A percentile compares a stretch with the other conserved stretches of the same genome.
Evolutionary conservation across 2,888 invertebrate species (phyloP).

Genomic region (Trypoxylon attenuatum): DNA sequence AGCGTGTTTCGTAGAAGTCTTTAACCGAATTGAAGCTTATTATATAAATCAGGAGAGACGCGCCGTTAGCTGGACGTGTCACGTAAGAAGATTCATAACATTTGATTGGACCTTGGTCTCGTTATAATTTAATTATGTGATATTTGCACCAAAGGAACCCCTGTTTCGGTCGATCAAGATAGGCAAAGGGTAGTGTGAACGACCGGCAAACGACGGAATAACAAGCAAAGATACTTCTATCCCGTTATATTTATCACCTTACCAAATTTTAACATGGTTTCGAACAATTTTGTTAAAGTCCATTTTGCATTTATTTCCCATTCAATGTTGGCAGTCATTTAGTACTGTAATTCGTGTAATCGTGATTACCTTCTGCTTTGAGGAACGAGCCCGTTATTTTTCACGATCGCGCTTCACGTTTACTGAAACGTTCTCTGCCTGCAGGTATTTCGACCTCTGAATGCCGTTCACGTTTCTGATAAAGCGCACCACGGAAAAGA

Average conservation of each 20-base stretch:
- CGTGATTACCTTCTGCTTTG: too few species aligned
- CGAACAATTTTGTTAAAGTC: background rate
- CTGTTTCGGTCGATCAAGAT: conserved; percentile 12
- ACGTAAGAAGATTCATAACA: background rate
- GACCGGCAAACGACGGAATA: conserved; percentile 3
- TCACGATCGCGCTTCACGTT: too few species aligned
- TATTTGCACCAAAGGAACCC: background rate
- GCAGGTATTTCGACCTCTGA: too few species aligned
- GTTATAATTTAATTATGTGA: background rate
- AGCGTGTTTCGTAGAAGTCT: background rate
- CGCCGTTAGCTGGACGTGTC: background rate
- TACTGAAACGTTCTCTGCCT: too few species aligned
- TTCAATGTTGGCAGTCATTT: too few species aligned
- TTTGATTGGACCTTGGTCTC: background rate
- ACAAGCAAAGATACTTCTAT: background rate
- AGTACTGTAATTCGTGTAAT: too few species aligned
- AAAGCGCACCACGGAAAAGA: too few species aligned
- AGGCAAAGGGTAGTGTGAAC: background rate
- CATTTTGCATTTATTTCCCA: background rate
- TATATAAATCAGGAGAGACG: background rate
- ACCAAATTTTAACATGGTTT: conserved; percentile 3
- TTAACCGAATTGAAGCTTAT: background rate
- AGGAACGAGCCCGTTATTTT: too few species aligned
- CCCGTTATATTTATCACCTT: conserved; percentile 25
- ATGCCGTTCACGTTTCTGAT: too few species aligned